Base-by-base conservation (phyloP, 2,113 vertebrate genomes). In the Triplophysa tibetana region DNA sequence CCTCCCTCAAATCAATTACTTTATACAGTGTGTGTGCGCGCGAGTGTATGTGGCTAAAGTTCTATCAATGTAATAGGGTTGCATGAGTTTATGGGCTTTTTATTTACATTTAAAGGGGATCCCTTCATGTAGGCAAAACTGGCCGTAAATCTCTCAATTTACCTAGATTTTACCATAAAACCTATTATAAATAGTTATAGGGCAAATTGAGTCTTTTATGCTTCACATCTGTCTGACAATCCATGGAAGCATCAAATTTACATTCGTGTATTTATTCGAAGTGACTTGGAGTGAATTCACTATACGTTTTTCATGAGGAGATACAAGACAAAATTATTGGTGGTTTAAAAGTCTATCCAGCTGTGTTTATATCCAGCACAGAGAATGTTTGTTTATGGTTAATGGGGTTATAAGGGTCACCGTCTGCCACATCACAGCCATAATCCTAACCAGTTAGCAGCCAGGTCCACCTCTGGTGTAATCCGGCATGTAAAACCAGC, bases 1-100 rank as follows among this genome's bases (percentile, higher is more conserved):
- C 78, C 87, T 84, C 83, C 89, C 88, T 88, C 76, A 81, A 87
- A 89, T 89, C 87, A 85, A 86, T 89, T 6, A 8, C 70, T n/a
- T 85, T 87, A 62, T 58, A 19, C 21, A 48, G 54, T 50, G 52
- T 24, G 17, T 72, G 17, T 45, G 14, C 54, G 29, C 63, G 60
- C 63, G 45, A 41, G 33, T 8, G 23, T 16, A 58, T 45, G 63
- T 1, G n/a, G 7, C n/a, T 75, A 9, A 8, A 23, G 54, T 19
- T 73, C n/a, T 73, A 29, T 70, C 16, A 38, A 16, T 70, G 68
- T 58, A 21, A n/a, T 21, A 3, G 54, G 54, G 54, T 29, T 65
- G 17, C 69, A 72, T 58, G 24, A 38, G 17, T 38, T 72, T 56
- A 33, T 72, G 58, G 17, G 72, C 60, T 24, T 62, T 24, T 43